Evolutionary conservation across 2,797 vertebrate genomes (phyloP), one percentile per base, ranked within the genome.

Genomic region (Mustela erminea): DNA sequence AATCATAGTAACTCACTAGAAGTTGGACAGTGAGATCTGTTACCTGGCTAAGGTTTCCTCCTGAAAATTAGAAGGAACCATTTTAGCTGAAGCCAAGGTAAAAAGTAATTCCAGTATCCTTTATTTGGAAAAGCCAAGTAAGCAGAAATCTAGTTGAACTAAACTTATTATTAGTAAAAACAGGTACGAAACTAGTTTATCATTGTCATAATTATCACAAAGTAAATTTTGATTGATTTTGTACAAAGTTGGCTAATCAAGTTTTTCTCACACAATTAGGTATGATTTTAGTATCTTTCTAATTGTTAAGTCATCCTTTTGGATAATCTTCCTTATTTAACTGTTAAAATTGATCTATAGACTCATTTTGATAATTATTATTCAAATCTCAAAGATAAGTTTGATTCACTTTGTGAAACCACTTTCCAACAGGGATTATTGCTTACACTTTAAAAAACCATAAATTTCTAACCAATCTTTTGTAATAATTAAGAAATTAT

Each of bases 31-130:
- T 90, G 18, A 54, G 95, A 95, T 84, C 60, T 68, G 27, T 94
- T 97, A 95, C 87, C 54, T 96, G 60, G 90, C 41, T 96, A 96
- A 90, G 15, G 14, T 81, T 95, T 94, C 62, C 27, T 83, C 77
- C 23, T 74, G 13, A 91, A 96, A 93, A 78, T 27, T 83, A 80
- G 46, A 95, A 94, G 5, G 12, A 90, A 78, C 17, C 18, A 83
- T 80, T 88, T 88, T 87, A 68, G 25, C 66, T 81, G 32, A 95
- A 82, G 74, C 21, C 86, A 96, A 95, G 27, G 23, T 78, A 21
- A 96, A 88, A 90, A 91, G 43, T 29, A 89, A 93, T 20, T 85
- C 41, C 15, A 62, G 18, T 41, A 54, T 82, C 21, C 32, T 54
- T 62, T 93, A 86, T 83, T 93, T 93, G 66, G 77, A 10, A 75